Evolutionary conservation across 1,140 invertebrate genomes (phyloP).

Genomic region (Tetragonula clypearis): DNA sequence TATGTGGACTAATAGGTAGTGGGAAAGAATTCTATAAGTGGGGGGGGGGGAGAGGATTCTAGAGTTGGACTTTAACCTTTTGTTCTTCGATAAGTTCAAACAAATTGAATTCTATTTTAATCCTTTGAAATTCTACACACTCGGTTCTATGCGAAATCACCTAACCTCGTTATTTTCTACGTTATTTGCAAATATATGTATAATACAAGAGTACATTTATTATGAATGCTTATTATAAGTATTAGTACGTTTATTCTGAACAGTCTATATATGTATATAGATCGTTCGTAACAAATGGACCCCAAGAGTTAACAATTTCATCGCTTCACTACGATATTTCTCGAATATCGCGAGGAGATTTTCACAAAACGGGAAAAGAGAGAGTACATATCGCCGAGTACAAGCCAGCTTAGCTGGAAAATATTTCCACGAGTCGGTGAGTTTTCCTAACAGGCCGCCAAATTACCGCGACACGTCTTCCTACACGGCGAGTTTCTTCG

Average conservation of each 20-base stretch:
- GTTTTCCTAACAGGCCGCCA: neutral
- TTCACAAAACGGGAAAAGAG: neutral
- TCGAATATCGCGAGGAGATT: neutral
- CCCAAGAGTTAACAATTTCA: neutral
- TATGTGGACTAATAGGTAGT: neutral
- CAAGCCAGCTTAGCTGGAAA: neutral
- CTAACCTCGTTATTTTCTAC: neutral
- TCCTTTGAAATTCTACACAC: neutral
- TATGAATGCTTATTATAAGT: too few species aligned
- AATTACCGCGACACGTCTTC: conserved; percentile 26
- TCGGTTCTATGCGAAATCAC: neutral
- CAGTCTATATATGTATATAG: too few species aligned
- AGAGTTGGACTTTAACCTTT: too few species aligned
- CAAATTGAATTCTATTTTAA: too few species aligned
- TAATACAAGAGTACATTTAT: too few species aligned
- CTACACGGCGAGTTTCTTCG: neutral
- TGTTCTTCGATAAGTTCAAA: too few species aligned
- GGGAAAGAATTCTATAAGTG: neutral
- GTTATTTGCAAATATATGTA: too few species aligned
- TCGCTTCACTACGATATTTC: neutral
- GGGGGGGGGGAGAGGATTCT: too few species aligned
- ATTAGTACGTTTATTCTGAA: too few species aligned
- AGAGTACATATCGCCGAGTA: too few species aligned
- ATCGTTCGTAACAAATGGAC: neutral
- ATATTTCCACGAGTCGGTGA: conserved; percentile 5